Evolutionary conservation across 2,888 invertebrate species (phyloP).

Genomic region (Ennomos fuscantarius): DNA sequence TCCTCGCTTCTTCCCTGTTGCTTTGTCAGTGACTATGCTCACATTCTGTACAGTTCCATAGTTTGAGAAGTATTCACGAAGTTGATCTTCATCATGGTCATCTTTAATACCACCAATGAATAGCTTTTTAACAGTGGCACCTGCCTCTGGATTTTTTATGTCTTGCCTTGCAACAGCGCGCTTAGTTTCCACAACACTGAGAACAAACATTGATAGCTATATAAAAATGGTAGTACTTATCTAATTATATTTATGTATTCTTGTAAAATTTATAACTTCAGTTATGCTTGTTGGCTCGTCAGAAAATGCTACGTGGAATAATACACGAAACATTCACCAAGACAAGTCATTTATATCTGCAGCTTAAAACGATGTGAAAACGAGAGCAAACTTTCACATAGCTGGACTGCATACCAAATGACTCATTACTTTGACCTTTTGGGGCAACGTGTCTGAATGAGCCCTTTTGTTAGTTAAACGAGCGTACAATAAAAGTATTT

Average conservation of each 20-base stretch:
- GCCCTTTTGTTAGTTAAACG: too few species aligned
- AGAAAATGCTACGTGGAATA: conserved; percentile 76
- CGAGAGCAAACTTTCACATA: conserved; percentile 64
- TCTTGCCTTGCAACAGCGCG: conserved; percentile 97
- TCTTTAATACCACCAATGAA: conserved; percentile 98
- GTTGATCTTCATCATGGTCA: conserved; percentile 95
- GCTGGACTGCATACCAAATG: conserved; percentile 72
- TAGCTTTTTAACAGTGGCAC: conserved; percentile 96
- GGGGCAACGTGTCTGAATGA: too few species aligned
- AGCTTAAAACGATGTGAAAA: conserved; percentile 79
- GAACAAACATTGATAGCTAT: background rate
- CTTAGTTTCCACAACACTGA: conserved; percentile 97
- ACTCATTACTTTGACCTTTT: too few species aligned
- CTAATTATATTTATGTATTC: background rate
- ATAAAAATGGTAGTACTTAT: background rate
- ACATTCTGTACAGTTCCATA: conserved; percentile 94
- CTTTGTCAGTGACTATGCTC: conserved; percentile 96
- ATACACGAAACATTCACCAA: conserved; percentile 75
- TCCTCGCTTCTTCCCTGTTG: conserved; percentile 96
- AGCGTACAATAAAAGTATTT: too few species aligned
- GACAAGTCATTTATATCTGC: conserved; percentile 70
- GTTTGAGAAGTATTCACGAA: conserved; percentile 92
- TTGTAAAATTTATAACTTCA: background rate
- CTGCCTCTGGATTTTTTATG: conserved; percentile 96
- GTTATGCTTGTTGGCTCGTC: conserved; percentile 63